Evolutionary conservation across 2,888 invertebrate genomes (phyloP).

Genomic region (Papilio demoleus): DNA sequence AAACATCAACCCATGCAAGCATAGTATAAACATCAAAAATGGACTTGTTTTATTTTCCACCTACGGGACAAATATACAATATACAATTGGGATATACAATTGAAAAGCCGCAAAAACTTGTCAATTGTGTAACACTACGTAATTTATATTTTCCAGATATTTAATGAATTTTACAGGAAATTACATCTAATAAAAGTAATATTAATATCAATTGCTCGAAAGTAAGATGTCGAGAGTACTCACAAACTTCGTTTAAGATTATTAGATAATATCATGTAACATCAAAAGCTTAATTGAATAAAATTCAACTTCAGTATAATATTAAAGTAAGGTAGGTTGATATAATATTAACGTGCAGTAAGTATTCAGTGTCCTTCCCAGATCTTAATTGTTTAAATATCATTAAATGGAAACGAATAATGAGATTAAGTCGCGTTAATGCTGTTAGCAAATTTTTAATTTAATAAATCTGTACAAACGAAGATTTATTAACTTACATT

Average conservation of each 20-base stretch:
- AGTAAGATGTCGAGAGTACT: not conserved
- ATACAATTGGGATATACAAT: too few species aligned
- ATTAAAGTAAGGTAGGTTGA: conserved; percentile 1
- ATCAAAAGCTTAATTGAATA: conserved; percentile 9
- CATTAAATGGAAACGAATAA: conserved; percentile 3
- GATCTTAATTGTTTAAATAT: conserved; percentile 15
- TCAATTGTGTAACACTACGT: too few species aligned
- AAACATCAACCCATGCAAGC: too few species aligned
- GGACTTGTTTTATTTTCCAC: too few species aligned
- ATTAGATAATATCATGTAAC: not conserved
- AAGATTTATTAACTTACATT: conserved; percentile 2
- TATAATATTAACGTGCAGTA: not conserved
- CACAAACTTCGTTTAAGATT: not conserved
- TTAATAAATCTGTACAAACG: conserved; percentile 11
- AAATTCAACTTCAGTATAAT: conserved; percentile 3
- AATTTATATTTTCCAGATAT: too few species aligned
- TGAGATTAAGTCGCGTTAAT: conserved; percentile 10
- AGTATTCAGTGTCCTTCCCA: conserved; percentile 8
- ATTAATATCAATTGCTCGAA: conserved; percentile 1
- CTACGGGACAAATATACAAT: too few species aligned
- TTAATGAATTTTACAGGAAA: not conserved
- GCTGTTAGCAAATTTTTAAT: not conserved
- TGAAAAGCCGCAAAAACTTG: too few species aligned
- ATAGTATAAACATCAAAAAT: too few species aligned
- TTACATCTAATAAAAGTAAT: not conserved